Percentiles rank a stretch among this genome's conserved stretches.
Conservation (phyloP, 2,797 vertebrate genomes). For the Fundulus diaphanus region DNA sequence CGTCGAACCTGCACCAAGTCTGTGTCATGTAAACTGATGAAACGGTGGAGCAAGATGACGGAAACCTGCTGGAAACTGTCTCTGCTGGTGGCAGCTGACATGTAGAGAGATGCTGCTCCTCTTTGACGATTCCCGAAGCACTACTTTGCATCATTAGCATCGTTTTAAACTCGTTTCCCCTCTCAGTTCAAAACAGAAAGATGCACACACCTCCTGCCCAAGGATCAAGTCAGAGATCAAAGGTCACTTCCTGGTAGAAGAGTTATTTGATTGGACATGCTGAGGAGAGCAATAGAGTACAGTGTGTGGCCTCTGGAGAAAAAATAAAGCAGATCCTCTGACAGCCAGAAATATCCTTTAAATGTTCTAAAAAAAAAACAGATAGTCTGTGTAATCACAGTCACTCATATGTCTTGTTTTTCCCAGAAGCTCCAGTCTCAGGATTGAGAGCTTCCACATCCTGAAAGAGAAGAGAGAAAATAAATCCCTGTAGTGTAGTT, state of each 20-base stretch:
- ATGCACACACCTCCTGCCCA: constrained; percentile 35
- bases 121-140: constrained; percentile 47
- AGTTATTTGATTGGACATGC: constrained; percentile 61
- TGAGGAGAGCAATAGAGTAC: constrained; percentile 45
- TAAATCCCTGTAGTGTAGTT: constrained; percentile 2
- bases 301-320: constrained; percentile 61
- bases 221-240: constrained; percentile 61
- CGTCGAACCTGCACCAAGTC: constrained; percentile 59
- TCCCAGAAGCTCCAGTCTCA: constrained; percentile 50
- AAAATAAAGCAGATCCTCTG: constrained; percentile 51
- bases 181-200: constrained; percentile 34
- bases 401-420: constrained; percentile 24
- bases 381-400: constrained; percentile 58
- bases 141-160: constrained; percentile 50
- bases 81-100: constrained; percentile 60
- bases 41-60: constrained; percentile 48
- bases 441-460: constrained; percentile 57
- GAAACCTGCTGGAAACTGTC: constrained; percentile 61
- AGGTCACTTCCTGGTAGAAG: constrained; percentile 80
- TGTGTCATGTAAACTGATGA: constrained; percentile 71
- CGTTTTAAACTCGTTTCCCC: constrained; percentile 10
- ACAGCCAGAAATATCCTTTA: constrained; percentile 60
- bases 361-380: constrained; percentile 48
- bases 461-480: constrained; percentile 47
- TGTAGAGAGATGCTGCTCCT: constrained; percentile 48